A percentile compares a stretch with the other conserved stretches of the same genome.
Evolutionary conservation across 2,888 invertebrate genomes (phyloP).

Genomic region (Chaitophorus viminalis): DNA sequence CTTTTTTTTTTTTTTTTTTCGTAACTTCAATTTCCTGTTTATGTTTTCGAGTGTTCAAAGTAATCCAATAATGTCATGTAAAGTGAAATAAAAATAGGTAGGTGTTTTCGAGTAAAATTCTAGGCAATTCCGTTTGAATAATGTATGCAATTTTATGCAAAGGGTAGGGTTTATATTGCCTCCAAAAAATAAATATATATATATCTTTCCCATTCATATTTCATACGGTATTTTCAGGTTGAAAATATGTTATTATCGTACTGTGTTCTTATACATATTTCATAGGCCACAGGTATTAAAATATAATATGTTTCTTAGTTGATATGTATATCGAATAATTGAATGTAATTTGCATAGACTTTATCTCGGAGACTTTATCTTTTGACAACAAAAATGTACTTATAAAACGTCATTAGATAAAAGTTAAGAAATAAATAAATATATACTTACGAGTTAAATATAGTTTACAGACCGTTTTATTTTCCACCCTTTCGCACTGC

Average conservation of each 20-base stretch:
- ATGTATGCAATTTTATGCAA: conserved; percentile 61
- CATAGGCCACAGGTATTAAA: neutral
- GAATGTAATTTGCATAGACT: conserved; percentile 8
- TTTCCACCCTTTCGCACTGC: no score
- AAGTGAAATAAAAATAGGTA: conserved; percentile 60
- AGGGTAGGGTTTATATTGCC: conserved; percentile 60
- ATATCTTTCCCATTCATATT: conserved; percentile 45
- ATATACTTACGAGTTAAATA: no score
- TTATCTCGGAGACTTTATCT: neutral
- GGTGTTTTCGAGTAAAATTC: conserved; percentile 58
- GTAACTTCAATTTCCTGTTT: conserved; percentile 55
- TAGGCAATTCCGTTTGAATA: conserved; percentile 60
- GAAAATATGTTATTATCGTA: conserved; percentile 51
- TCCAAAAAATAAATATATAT: conserved; percentile 41
- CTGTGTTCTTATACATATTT: conserved; percentile 44
- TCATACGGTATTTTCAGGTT: conserved; percentile 57
- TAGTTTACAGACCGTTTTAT: no score
- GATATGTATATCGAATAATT: conserved; percentile 48
- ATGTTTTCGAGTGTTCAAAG: conserved; percentile 57
- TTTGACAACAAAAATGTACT: neutral
- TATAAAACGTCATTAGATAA: no score
- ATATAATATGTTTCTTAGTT: conserved; percentile 35
- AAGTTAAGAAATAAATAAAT: no score
- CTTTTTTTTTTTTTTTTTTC: conserved; percentile 22
- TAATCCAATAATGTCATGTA: conserved; percentile 59